Base-by-base conservation (phyloP, 2,113 vertebrate species). In the Oxyura jamaicensis region DNA sequence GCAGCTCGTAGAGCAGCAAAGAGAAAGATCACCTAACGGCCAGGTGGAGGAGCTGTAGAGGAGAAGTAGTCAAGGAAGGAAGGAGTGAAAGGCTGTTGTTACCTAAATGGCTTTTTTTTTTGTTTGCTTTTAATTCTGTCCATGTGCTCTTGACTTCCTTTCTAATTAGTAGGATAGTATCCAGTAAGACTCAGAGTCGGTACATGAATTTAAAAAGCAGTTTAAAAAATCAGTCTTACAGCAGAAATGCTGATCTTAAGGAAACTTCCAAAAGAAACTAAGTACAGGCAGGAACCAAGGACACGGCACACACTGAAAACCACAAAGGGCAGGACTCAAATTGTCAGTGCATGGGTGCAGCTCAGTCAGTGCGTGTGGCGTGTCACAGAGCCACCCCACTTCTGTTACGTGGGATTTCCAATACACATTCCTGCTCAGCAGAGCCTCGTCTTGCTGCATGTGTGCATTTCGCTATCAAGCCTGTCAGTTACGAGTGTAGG, bases 401-500 rank as follows among this genome's bases (percentile, higher is more conserved):
- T 18, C 39, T 31, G 44, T 36, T 53, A 1, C 44, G 0, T 3
- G 9, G 53, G 71, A 0, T 41, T 76, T 63, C 42, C 62, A 9
- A 29, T 29, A 11, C 21, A 11, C 12, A 2, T 26, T 26, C 79
- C 13, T 12, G n/a, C 10, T 42, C 50, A 39, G n/a, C 44, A 50
- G 39, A 39, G 67, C 50, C 39, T 4, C 0, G 2, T 8, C 35
- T 33, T 1, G 4, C 66, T 1, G 6, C 11, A 2, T 7, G 4
- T 8, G 14, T 23, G 36, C 2, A 0, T 48, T 48, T 52, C 11
- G 0, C 28, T 31, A 23, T 14, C 0, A 0, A 11, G 44, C 22
- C 58, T 19, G 22, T 23, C 23, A 4, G 35, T 4, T n/a, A 3
- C 0, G 12, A 53, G 22, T 1, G 1, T 1, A 2, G 66, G 41